phyloP scores from a whole-genome alignment of 2,888 invertebrate species.

The Lycia hirtaria region DNA sequence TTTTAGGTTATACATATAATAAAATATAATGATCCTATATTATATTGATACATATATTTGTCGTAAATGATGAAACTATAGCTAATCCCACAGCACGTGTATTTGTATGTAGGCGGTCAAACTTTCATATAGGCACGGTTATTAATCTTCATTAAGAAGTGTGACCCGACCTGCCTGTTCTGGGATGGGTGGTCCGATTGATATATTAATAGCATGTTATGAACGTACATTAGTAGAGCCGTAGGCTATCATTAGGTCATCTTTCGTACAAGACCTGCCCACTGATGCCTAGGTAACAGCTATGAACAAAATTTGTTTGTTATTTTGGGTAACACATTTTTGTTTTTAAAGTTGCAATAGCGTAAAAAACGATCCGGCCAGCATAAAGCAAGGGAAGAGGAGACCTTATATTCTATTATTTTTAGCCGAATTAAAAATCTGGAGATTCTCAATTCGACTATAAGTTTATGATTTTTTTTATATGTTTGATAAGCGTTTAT shows the following conservation, averaged over 20 bases:
- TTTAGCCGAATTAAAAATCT: too few relatives aligned
- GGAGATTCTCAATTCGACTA: too few relatives aligned
- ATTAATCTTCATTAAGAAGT: constrained; percentile 26
- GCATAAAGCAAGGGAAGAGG: too few relatives aligned
- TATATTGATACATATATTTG: too few relatives aligned
- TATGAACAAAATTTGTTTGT: neutral
- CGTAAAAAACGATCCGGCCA: too few relatives aligned
- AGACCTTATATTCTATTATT: too few relatives aligned
- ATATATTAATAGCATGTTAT: constrained; percentile 15
- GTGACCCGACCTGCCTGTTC: constrained; percentile 17
- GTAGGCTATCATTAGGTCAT: constrained; percentile 15
- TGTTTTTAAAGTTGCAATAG: too few relatives aligned
- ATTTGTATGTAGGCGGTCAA: constrained; percentile 13
- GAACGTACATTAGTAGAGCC: neutral
- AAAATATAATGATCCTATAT: too few relatives aligned
- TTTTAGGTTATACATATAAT: too few relatives aligned
- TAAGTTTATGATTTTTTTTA: too few relatives aligned
- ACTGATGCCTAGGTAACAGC: neutral
- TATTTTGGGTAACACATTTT: neutral
- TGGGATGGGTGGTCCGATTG: constrained; percentile 8
- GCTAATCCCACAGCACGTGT: neutral
- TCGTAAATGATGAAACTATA: too few relatives aligned
- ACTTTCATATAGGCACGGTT: constrained; percentile 20
- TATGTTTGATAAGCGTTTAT: too few relatives aligned
- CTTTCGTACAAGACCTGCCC: constrained; percentile 3